phyloP scores from a whole-genome alignment of 2,888 invertebrate genomes.

The Dryobotodes eremita region DNA sequence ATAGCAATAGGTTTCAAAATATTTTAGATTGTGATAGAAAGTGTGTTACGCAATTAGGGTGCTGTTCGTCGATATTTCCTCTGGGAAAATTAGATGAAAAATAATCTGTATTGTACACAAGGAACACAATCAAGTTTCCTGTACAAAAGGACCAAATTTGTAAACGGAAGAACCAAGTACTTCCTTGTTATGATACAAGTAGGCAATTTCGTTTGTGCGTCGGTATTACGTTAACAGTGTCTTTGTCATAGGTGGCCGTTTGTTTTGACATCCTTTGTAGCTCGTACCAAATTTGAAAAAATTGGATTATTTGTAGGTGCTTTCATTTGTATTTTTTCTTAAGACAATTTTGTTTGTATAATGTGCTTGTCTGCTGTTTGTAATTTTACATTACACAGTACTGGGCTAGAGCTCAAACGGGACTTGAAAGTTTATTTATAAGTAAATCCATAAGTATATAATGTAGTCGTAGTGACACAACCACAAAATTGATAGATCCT shows the following conservation, averaged over 20 bases:
- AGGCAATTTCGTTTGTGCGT: slow-evolving; percentile 57
- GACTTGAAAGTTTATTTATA: background rate
- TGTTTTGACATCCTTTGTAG: slow-evolving; percentile 24
- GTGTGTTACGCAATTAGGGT: no score
- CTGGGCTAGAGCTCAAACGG: no score
- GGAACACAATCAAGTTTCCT: slow-evolving; percentile 35
- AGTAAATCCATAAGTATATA: background rate
- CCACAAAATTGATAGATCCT: background rate
- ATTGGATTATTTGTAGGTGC: background rate
- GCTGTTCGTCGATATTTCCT: background rate
- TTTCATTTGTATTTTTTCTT: background rate
- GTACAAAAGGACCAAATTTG: slow-evolving; percentile 59
- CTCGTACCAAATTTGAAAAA: slow-evolving; percentile 6
- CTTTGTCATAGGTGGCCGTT: slow-evolving; percentile 24
- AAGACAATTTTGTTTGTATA: background rate
- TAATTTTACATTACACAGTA: background rate
- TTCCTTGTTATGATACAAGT: slow-evolving; percentile 55
- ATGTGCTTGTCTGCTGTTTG: background rate
- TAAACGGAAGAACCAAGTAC: slow-evolving; percentile 46
- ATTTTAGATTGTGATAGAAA: no score
- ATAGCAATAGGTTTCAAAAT: no score
- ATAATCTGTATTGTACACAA: slow-evolving; percentile 9
- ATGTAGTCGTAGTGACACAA: background rate
- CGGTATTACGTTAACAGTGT: slow-evolving; percentile 28
- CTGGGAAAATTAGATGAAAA: slow-evolving; percentile 23